Conservation (phyloP, 2,797 vertebrate species). For the Nasua narica region DNA sequence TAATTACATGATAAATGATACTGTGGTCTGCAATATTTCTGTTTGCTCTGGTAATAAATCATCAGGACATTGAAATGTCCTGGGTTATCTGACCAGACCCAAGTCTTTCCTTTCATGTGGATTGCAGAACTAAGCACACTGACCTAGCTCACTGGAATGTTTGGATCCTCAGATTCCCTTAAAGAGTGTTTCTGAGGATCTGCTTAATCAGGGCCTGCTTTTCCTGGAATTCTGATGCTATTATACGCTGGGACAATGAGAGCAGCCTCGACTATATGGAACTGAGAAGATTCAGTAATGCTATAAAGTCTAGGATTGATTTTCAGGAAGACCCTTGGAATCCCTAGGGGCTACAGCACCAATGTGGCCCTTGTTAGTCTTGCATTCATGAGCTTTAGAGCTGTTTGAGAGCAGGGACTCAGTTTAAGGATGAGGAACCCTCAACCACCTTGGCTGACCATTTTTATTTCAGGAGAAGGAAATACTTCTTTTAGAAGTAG, state of each 20-base stretch:
- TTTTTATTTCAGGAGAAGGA: background rate
- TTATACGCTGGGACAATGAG: background rate
- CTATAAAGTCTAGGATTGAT: background rate
- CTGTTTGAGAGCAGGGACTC: background rate
- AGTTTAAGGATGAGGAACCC: background rate
- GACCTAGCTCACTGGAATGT: slow-evolving; percentile 15
- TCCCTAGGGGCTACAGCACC: background rate
- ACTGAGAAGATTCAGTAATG: background rate
- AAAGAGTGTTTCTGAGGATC: background rate
- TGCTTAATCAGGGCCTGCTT: background rate
- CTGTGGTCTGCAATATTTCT: slow-evolving; percentile 76
- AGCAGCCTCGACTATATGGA: background rate
- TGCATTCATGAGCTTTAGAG: accelerated
- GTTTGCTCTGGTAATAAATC: slow-evolving; percentile 82
- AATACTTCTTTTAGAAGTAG: background rate
- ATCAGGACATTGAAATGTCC: slow-evolving; percentile 77
- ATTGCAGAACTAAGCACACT: slow-evolving; percentile 55
- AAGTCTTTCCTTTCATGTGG: slow-evolving; percentile 53
- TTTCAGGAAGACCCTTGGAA: background rate
- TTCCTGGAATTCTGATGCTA: background rate
- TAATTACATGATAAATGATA: slow-evolving; percentile 84
- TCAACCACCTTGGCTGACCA: background rate
- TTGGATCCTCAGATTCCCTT: background rate
- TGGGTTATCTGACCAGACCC: slow-evolving; percentile 59
- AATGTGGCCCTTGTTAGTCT: background rate